These are phyloP conservation scores for Scomber scombrus DNA, from an alignment of 2,113 vertebrate genomes.

Conservation along the genomic window DNA sequence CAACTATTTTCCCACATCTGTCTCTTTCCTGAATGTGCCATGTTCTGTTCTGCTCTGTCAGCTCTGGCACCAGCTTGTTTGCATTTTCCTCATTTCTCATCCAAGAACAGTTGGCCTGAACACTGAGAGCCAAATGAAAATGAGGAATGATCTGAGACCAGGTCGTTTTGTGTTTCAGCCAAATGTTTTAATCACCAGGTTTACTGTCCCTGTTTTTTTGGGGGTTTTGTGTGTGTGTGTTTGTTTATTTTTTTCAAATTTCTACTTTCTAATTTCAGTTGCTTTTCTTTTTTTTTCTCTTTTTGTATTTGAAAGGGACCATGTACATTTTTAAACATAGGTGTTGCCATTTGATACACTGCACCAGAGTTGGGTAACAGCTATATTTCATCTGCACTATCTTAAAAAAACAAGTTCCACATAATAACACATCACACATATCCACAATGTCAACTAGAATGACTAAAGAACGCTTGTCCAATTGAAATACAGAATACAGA, in stretches of 20 bases:
- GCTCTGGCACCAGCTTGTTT: conserved; percentile 35
- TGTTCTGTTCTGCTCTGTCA: conserved; percentile 15
- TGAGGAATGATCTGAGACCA: conserved; percentile 48
- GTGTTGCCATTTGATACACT: no score
- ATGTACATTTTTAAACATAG: no score
- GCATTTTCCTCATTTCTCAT: conserved; percentile 37
- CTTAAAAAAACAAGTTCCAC: no score
- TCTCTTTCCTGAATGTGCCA: conserved; percentile 23
- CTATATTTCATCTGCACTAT: no score
- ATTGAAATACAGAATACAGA: no score
- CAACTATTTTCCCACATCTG: conserved; percentile 21
- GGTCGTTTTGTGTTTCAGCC: neutral
- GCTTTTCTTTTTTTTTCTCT: neutral
- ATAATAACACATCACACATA: no score
- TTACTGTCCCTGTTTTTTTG: conserved; percentile 38
- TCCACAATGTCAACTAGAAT: no score
- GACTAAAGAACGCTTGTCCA: no score
- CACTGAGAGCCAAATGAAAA: conserved; percentile 40
- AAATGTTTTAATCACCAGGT: conserved; percentile 13
- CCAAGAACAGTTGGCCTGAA: conserved; percentile 48
- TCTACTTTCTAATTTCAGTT: neutral
- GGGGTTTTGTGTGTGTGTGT: no score
- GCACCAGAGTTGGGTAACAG: no score
- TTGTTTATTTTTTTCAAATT: conserved; percentile 15
- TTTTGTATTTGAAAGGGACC: no score